These are phyloP conservation scores for Podarcis siculus DNA, from an alignment of 2,797 vertebrate genomes.

Conservation along the genomic window DNA sequence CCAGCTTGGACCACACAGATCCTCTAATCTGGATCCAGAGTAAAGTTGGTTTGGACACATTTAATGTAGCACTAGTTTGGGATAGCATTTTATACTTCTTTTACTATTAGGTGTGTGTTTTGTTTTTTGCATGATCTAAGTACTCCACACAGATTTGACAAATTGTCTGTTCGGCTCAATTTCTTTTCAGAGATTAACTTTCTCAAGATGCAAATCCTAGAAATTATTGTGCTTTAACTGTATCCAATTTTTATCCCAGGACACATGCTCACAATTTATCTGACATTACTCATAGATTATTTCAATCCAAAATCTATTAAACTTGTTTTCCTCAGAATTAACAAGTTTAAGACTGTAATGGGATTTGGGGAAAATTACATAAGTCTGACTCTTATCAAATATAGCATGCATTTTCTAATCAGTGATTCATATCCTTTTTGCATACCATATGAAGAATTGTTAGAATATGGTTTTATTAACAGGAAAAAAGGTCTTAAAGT, in stretches of 20 bases:
- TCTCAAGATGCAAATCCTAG: not conserved
- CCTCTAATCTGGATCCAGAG: not conserved
- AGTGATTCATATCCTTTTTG: constrained; percentile 13
- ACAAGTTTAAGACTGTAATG: constrained; percentile 18
- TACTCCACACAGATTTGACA: not conserved
- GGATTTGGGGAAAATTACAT: not conserved
- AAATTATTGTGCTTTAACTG: constrained; percentile 5
- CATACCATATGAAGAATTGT: not conserved
- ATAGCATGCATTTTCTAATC: constrained; percentile 4
- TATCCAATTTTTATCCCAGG: constrained; percentile 27
- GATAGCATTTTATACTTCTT: not conserved
- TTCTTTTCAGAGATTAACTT: constrained; percentile 14
- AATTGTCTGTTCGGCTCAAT: not conserved
- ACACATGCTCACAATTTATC: constrained; percentile 11
- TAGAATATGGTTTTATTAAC: not conserved
- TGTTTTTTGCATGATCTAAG: not conserved
- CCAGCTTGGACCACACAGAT: not conserved
- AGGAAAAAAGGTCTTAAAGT: not conserved
- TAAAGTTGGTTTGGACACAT: not conserved
- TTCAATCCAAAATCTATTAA: constrained; percentile 27
- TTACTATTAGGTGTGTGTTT: not conserved
- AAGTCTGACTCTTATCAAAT: constrained; percentile 6
- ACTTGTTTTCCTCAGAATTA: constrained; percentile 34
- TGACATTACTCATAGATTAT: constrained; percentile 24
- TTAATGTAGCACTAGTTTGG: not conserved